A percentile compares a stretch with the other conserved stretches of the same genome.
These are phyloP conservation scores for Menura novaehollandiae DNA, from an alignment of 2,113 vertebrate species.

Conservation along the genomic window DNA sequence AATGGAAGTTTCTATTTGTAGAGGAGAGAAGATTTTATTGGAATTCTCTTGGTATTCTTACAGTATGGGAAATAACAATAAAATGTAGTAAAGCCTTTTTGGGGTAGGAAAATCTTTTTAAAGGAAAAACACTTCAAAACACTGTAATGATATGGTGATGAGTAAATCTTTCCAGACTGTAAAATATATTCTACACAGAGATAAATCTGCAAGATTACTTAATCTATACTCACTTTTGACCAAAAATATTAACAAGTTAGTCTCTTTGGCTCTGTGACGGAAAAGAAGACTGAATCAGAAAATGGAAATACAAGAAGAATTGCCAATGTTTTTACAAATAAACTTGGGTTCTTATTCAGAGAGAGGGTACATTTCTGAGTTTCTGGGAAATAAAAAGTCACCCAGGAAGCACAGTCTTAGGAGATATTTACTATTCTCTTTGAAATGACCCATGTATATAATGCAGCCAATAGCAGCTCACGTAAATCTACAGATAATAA, in stretches of 20 bases:
- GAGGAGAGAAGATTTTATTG: neutral
- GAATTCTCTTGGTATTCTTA: neutral
- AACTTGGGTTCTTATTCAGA: neutral
- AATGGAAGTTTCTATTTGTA: neutral
- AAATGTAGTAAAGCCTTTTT: neutral
- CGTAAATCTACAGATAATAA: neutral
- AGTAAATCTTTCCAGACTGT: neutral
- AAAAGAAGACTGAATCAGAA: neutral
- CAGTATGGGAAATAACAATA: neutral
- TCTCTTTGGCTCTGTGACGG: neutral
- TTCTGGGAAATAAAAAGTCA: neutral
- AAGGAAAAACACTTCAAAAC: neutral
- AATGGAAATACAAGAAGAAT: neutral
- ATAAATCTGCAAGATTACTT: neutral
- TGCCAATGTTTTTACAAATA: neutral
- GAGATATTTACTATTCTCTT: neutral
- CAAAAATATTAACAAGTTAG: neutral
- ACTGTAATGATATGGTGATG: neutral
- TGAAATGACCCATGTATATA: neutral
- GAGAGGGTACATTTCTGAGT: neutral
- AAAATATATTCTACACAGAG: neutral
- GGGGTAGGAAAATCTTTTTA: neutral
- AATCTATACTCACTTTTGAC: neutral
- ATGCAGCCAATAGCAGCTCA: neutral
- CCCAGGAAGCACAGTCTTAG: neutral